These are phyloP conservation scores for Chymomyza procnemis DNA, from an alignment of 2,888 invertebrate species.

Conservation along the genomic window DNA sequence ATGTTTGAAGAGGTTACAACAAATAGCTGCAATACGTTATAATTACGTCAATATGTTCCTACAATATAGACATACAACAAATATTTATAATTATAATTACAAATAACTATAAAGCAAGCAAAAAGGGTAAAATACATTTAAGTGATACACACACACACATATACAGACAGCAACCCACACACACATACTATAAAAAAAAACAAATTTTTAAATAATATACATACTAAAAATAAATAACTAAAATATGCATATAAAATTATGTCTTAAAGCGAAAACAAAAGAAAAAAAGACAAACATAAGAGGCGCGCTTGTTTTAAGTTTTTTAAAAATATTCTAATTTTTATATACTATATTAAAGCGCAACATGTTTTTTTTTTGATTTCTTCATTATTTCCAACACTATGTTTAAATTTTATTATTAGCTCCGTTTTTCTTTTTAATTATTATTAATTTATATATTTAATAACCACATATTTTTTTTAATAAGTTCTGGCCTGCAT, in stretches of 20 bases:
- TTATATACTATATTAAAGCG: slow-evolving; percentile 1
- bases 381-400: background rate
- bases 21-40: slow-evolving; percentile 79
- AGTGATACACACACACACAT: background rate
- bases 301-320: background rate
- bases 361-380: background rate
- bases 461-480: background rate
- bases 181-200: slow-evolving; percentile 11
- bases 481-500: background rate
- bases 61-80: slow-evolving; percentile 74
- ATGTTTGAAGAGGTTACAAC: slow-evolving; percentile 46
- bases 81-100: slow-evolving; percentile 45
- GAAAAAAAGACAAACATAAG: background rate
- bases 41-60: slow-evolving; percentile 79
- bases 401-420: background rate
- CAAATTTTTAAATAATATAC: slow-evolving; percentile 19
- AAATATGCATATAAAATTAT: background rate
- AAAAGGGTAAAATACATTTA: slow-evolving; percentile 16
- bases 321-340: background rate
- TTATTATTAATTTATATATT: background rate
- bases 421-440: background rate
- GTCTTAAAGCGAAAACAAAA: background rate
- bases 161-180: background rate
- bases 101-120: slow-evolving; percentile 14
- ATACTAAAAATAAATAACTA: no score